These are phyloP conservation scores for Drosophila sp. DNA, from an alignment of 1,140 invertebrate genomes.

Conservation along the genomic window DNA sequence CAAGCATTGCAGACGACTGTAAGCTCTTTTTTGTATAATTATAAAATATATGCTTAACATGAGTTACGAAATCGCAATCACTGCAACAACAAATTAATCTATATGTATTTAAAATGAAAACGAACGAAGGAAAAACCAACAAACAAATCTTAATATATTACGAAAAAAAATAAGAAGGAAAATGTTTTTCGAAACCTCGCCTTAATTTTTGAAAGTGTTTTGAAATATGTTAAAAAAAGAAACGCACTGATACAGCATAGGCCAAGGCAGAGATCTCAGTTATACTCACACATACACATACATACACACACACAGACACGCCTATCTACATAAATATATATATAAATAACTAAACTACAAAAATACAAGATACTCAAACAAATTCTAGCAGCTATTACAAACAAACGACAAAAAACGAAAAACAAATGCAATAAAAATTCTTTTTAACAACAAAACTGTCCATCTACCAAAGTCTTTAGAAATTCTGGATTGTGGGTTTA, in stretches of 20 bases:
- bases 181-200: constrained; percentile 61
- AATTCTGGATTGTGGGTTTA: too few species aligned
- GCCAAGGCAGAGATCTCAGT: constrained; percentile 46
- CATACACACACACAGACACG: constrained; percentile 37
- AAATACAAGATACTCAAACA: constrained; percentile 62
- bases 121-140: constrained; percentile 15
- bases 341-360: constrained; percentile 51
- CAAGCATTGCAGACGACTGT: constrained; percentile 59
- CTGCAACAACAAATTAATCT: constrained; percentile 35
- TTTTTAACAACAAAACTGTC: constrained; percentile 48
- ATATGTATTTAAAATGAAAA: constrained; percentile 23
- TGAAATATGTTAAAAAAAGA: constrained; percentile 35
- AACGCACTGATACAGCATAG: constrained; percentile 58
- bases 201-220: constrained; percentile 66
- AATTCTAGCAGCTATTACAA: constrained; percentile 59
- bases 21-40: constrained; percentile 41
- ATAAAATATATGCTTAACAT: constrained; percentile 43
- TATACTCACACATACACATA: constrained; percentile 24
- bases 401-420: constrained; percentile 44
- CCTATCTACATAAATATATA: constrained; percentile 35
- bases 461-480: not conserved
- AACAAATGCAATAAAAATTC: constrained; percentile 65
- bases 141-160: constrained; percentile 6
- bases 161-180: constrained; percentile 26
- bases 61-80: constrained; percentile 54